Evolutionary conservation across 2,888 invertebrate species (phyloP).

Genomic region (Pandemis corylana): DNA sequence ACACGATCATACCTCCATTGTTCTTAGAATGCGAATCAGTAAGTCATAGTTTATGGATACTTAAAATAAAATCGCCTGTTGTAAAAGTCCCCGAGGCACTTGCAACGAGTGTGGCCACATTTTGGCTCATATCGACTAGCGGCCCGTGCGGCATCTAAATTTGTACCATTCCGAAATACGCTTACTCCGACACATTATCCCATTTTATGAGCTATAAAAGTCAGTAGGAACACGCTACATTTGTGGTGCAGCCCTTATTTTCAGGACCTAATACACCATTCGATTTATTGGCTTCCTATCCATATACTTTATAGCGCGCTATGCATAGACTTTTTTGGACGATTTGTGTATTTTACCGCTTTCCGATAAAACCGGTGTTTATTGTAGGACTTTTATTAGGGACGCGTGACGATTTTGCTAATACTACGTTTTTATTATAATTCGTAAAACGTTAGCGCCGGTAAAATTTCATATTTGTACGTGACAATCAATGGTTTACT

Average conservation of each 20-base stretch:
- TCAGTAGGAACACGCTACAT: conserved; percentile 79
- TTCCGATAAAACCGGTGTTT: conserved; percentile 73
- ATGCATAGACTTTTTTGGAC: conserved; percentile 77
- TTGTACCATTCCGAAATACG: conserved; percentile 83
- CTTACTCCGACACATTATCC: conserved; percentile 82
- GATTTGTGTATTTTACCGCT: conserved; percentile 75
- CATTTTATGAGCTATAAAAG: conserved; percentile 84
- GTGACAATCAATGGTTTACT: conserved; percentile 33
- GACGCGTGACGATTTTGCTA: conserved; percentile 73
- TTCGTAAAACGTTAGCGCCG: conserved; percentile 66
- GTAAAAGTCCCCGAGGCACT: conserved; percentile 54
- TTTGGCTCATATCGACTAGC: conserved; percentile 70
- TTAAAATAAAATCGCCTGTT: conserved; percentile 47
- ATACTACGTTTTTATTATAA: conserved; percentile 72
- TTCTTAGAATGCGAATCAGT: conserved; percentile 3
- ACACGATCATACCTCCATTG: conserved; percentile 2
- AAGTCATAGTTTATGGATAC: conserved; percentile 16
- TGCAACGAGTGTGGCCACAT: conserved; percentile 61
- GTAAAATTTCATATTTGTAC: conserved; percentile 43
- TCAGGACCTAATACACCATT: conserved; percentile 78
- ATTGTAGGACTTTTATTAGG: conserved; percentile 71
- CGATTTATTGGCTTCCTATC: conserved; percentile 74
- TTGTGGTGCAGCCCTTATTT: conserved; percentile 81
- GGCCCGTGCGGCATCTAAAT: conserved; percentile 74
- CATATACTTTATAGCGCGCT: conserved; percentile 72